Percentiles rank a stretch among this genome's conserved stretches.
phyloP scores from a whole-genome alignment of 2,888 invertebrate genomes.

The Neelides folsomi region DNA sequence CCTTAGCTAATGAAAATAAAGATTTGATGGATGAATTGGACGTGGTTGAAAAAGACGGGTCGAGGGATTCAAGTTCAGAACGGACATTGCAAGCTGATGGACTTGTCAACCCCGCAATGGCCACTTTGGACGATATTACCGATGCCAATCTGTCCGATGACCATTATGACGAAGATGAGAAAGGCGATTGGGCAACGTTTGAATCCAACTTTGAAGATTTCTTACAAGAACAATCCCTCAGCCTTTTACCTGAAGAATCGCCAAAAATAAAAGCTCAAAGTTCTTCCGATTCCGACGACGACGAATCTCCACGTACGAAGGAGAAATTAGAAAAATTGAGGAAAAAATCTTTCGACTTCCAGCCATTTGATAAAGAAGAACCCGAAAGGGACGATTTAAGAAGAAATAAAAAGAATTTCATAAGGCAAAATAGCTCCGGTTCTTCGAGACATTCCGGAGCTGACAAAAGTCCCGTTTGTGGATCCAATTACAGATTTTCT shows the following conservation, averaged over 20 bases:
- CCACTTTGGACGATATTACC: conserved; percentile 32
- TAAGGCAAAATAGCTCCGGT: conserved; percentile 7
- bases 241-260: conserved; percentile 7
- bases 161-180: conserved; percentile 24
- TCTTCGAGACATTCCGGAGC: background rate
- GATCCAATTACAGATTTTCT: background rate
- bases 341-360: conserved; percentile 21
- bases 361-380: conserved; percentile 25
- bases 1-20: conserved; percentile 9
- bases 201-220: conserved; percentile 32
- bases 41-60: background rate
- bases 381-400: conserved; percentile 9
- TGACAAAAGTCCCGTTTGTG: conserved; percentile 10
- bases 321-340: background rate
- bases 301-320: background rate
- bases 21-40: no score
- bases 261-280: background rate
- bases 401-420: background rate
- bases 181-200: conserved; percentile 32
- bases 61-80: conserved; percentile 29
- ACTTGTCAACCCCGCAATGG: background rate
- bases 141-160: conserved; percentile 31
- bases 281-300: background rate
- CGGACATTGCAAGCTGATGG: conserved; percentile 31
- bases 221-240: conserved; percentile 9